Base-by-base conservation (phyloP, 2,888 invertebrate genomes). In the Noctuana brunneofusca region DNA sequence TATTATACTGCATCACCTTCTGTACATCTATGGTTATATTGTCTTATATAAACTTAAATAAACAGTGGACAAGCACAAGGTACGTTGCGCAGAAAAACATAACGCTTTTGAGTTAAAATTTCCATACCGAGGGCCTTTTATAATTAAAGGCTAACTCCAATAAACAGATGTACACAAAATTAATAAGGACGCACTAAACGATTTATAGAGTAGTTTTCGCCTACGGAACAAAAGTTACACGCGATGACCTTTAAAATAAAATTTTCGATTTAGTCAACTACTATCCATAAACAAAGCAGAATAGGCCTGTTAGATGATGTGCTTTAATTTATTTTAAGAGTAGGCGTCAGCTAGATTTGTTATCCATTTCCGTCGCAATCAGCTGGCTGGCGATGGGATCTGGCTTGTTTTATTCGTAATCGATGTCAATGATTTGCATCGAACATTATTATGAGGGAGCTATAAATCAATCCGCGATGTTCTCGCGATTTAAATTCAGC, bases 401-500 rank as follows among this genome's bases (percentile, higher is more conserved):
- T 63, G 32, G 54, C 74, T 79, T 73, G 76, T 75, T 70, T 72
- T 74, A 74, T 71, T 76, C 75, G 75, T 74, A 74, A 76, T 74
- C 74, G 75, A 72, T 46, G 30, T 54, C 50, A 60, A 20, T 41
- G 55, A 62, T 55, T 62, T 62, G 62, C 62, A 55, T 62, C 62
- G 62, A 62, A 62, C 49, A 38, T 62, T 55, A 62, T 63, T 50
- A 63, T 43, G 55, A 63, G 55, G 35, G 49, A 54, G 27, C 41
- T 6, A 62, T 62, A 62, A 62, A 62, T 55, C 62, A 18, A 71
- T 71, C 76, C 68, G 75, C 75, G 79, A 76, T 80, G 81, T 80
- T 80, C 78, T 76, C 72, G 74, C 71, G 81, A 83, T 86, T 82
- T 79, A 80, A 84, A 86, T 83, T 74, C 76, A 71, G 76, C 75